Conservation (phyloP, 2,113 vertebrate genomes). For the Argyrosomus japonicus region DNA sequence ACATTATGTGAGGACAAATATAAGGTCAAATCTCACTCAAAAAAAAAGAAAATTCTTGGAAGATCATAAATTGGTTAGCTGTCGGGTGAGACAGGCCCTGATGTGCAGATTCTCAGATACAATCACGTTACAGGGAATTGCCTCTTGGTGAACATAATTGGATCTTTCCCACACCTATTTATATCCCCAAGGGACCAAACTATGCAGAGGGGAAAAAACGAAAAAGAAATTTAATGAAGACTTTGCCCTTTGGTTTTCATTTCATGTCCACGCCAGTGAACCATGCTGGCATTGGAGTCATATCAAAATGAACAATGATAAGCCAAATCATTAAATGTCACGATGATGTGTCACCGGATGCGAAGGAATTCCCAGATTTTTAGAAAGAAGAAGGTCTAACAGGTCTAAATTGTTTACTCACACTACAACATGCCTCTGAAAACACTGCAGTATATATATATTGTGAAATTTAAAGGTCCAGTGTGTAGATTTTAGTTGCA, state of each 20-base stretch:
- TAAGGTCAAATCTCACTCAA: slow-evolving; percentile 36
- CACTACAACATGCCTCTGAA: not conserved
- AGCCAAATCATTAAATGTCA: slow-evolving; percentile 27
- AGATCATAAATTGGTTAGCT: slow-evolving; percentile 57
- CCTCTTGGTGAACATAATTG: slow-evolving; percentile 79
- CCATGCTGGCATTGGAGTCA: slow-evolving; percentile 20
- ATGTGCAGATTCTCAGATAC: slow-evolving; percentile 75
- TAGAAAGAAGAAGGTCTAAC: not conserved
- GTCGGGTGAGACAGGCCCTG: slow-evolving; percentile 52
- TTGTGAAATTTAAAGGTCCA: no score
- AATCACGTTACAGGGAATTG: slow-evolving; percentile 78
- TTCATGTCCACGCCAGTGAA: slow-evolving; percentile 28
- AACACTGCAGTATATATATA: not conserved
- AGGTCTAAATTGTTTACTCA: not conserved
- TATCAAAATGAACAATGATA: slow-evolving; percentile 24
- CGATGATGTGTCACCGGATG: not conserved
- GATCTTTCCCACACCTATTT: slow-evolving; percentile 77
- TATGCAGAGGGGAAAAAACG: slow-evolving; percentile 52
- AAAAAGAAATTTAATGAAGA: slow-evolving; percentile 57
- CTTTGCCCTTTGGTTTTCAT: slow-evolving; percentile 47
- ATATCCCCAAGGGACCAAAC: slow-evolving; percentile 60
- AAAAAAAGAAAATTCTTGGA: slow-evolving; percentile 6
- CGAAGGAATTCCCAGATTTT: not conserved
- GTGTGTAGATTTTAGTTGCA: no score
- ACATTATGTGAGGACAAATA: slow-evolving; percentile 43